phyloP scores from a whole-genome alignment of 2,888 invertebrate genomes.

The Drosophila longiperda region DNA sequence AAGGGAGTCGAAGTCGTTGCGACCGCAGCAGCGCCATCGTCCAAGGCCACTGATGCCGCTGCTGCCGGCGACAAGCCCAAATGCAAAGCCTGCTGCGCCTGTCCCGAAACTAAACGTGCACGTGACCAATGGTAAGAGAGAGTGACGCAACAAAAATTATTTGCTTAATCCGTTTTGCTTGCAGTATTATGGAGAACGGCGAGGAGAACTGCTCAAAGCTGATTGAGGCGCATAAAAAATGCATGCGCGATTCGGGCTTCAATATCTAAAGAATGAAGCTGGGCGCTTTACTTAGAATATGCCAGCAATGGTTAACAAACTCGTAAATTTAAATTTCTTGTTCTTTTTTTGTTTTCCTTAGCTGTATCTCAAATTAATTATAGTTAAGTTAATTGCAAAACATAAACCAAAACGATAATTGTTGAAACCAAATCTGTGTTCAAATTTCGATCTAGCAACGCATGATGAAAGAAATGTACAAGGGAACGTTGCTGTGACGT shows the following conservation, averaged over 20 bases:
- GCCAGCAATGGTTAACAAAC: neutral
- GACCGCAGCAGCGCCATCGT: constrained; percentile 68
- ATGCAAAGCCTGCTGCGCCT: constrained; percentile 97
- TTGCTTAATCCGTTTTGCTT: constrained; percentile 63
- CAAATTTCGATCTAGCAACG: neutral
- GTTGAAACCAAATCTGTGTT: constrained; percentile 27
- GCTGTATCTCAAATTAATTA: constrained; percentile 68
- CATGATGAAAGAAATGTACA: neutral
- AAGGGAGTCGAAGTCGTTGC: constrained; percentile 86
- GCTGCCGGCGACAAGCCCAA: constrained; percentile 87
- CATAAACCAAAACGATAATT: constrained; percentile 46
- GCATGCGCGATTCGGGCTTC: constrained; percentile 98
- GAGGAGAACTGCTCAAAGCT: constrained; percentile 95
- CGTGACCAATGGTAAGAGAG: constrained; percentile 94
- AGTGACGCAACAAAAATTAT: constrained; percentile 30
- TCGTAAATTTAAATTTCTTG: constrained; percentile 1
- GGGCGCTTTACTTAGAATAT: constrained; percentile 9
- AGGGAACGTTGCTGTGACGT: constrained; percentile 1
- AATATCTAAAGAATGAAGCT: constrained; percentile 89
- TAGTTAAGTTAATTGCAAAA: constrained; percentile 64
- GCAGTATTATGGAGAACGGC: constrained; percentile 95
- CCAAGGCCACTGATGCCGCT: constrained; percentile 74
- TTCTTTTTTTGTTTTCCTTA: constrained; percentile 42
- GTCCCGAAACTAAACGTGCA: constrained; percentile 96
- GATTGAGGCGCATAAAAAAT: constrained; percentile 98